Percentiles rank a stretch among this genome's conserved stretches.
Conservation (phyloP, 2,888 invertebrate species). For the Synanthedon myopaeformis region DNA sequence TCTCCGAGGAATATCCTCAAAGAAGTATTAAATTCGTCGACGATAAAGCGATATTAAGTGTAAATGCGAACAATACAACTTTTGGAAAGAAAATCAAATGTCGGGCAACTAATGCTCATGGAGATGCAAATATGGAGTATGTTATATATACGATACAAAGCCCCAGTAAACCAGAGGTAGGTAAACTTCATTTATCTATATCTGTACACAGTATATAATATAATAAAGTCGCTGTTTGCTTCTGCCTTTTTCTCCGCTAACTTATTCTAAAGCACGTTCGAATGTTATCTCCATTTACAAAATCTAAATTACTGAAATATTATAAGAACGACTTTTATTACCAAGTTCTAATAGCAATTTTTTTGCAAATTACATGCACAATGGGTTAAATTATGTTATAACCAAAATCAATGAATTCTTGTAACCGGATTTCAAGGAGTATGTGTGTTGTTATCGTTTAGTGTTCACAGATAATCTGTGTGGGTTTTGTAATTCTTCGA, state of each 20-base stretch:
- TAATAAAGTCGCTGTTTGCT: not conserved
- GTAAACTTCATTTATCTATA: too few relatives aligned
- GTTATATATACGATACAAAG: slow-evolving; percentile 24
- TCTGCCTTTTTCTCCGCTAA: too few relatives aligned
- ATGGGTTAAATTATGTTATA: too few relatives aligned
- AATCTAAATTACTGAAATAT: too few relatives aligned
- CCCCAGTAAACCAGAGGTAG: slow-evolving; percentile 36
- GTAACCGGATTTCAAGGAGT: not conserved
- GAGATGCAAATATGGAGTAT: slow-evolving; percentile 26
- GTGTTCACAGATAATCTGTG: not conserved
- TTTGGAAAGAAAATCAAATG: slow-evolving; percentile 36
- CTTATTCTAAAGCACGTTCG: too few relatives aligned
- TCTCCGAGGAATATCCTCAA: slow-evolving; percentile 33
- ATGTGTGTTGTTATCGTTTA: not conserved
- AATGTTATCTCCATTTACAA: too few relatives aligned
- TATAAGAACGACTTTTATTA: too few relatives aligned
- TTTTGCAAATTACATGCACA: too few relatives aligned
- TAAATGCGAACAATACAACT: slow-evolving; percentile 25
- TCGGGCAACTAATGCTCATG: slow-evolving; percentile 33
- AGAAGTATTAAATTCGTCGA: slow-evolving; percentile 26
- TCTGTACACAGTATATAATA: not conserved
- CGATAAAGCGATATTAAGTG: slow-evolving; percentile 24
- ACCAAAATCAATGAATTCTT: not conserved
- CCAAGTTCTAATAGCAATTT: too few relatives aligned
- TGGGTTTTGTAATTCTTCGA: too few relatives aligned